Evolutionary conservation across 2,113 vertebrate species (phyloP).

Genomic region (Dromiciops gliroides): DNA sequence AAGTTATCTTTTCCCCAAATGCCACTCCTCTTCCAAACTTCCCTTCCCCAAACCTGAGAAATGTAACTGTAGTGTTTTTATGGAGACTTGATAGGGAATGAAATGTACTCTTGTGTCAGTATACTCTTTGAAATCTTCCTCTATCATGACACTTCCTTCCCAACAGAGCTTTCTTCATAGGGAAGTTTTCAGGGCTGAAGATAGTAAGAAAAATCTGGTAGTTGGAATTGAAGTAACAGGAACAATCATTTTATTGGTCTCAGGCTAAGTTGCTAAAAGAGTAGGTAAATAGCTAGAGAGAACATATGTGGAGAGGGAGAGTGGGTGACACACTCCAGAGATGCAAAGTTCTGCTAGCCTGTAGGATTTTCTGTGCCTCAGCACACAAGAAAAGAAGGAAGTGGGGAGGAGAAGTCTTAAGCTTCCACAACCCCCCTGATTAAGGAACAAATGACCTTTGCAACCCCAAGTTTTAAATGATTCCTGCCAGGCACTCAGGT

Average conservation of each 20-base stretch:
- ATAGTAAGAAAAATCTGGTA: neutral
- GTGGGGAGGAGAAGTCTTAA: neutral
- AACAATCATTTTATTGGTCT: neutral
- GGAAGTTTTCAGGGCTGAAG: neutral
- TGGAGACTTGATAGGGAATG: no score
- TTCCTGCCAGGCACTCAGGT: neutral
- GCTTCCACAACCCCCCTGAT: slow-evolving; percentile 22
- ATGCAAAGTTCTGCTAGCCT: neutral
- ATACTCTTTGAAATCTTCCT: neutral
- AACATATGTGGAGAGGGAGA: neutral
- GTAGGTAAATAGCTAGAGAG: neutral
- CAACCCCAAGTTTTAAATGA: slow-evolving; percentile 15
- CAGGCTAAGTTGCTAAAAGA: neutral
- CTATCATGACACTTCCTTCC: neutral
- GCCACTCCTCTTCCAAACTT: neutral
- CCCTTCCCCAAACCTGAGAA: neutral
- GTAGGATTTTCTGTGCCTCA: slow-evolving; percentile 31
- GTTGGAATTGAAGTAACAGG: neutral
- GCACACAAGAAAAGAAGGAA: slow-evolving; percentile 31
- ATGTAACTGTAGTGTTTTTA: no score
- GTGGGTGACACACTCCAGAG: neutral
- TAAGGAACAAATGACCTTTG: slow-evolving; percentile 44
- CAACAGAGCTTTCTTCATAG: neutral
- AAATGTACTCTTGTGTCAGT: neutral
- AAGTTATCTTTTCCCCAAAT: neutral